Evolutionary conservation across 2,888 invertebrate genomes (phyloP).

Genomic region (Metopia argyrocephala): DNA sequence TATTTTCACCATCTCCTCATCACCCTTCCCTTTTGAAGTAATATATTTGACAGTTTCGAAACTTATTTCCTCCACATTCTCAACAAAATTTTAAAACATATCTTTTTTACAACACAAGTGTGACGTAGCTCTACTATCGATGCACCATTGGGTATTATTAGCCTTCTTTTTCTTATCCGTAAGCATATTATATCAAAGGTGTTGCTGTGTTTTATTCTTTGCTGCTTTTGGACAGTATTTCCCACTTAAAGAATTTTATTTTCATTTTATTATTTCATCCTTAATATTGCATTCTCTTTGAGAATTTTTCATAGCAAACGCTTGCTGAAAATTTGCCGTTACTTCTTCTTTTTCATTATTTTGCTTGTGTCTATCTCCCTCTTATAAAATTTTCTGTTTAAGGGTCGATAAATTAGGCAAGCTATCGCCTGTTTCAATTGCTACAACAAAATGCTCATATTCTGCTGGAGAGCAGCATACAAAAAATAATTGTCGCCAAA

Average conservation of each 20-base stretch:
- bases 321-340: no score
- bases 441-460: conserved; percentile 45
- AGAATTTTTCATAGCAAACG: no score
- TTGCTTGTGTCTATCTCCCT: background rate
- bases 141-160: conserved; percentile 40
- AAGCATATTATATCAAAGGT: background rate
- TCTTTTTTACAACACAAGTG: conserved; percentile 54
- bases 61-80: conserved; percentile 43
- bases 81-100: conserved; percentile 42
- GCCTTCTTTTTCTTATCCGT: background rate
- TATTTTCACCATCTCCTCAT: background rate
- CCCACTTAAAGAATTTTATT: conserved; percentile 1
- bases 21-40: conserved; percentile 40
- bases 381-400: no score
- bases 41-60: conserved; percentile 53
- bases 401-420: conserved; percentile 35
- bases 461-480: conserved; percentile 28
- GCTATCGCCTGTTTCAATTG: conserved; percentile 50
- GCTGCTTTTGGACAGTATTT: background rate
- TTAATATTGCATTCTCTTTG: no score
- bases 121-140: conserved; percentile 62
- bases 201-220: conserved; percentile 2
- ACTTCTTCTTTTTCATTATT: no score
- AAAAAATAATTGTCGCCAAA: no score
- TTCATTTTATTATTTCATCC: background rate